Percentiles rank a stretch among this genome's conserved stretches.
These are phyloP conservation scores for Battus philenor DNA, from an alignment of 1,140 invertebrate species.

Conservation along the genomic window DNA sequence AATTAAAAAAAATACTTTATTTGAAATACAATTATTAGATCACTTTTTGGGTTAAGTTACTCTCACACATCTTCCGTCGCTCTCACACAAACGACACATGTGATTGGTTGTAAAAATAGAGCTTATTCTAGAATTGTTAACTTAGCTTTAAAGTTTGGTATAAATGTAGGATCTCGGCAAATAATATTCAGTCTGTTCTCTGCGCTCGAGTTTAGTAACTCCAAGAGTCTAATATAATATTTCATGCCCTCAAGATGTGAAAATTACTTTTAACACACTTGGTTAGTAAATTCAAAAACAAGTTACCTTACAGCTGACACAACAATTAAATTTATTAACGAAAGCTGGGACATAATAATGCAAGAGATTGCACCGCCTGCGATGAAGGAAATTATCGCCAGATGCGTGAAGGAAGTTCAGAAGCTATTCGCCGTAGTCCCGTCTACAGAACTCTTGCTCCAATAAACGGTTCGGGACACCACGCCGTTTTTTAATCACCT, in stretches of 20 bases:
- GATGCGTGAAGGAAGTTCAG: slow-evolving; percentile 52
- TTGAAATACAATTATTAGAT: no score
- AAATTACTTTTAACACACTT: background rate
- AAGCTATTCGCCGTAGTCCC: slow-evolving; percentile 51
- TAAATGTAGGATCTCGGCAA: background rate
- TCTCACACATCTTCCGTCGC: no score
- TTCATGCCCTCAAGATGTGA: background rate
- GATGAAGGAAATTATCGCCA: slow-evolving; percentile 53
- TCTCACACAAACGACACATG: no score
- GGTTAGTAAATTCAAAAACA: slow-evolving; percentile 2
- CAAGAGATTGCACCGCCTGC: slow-evolving; percentile 64
- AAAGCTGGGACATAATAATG: slow-evolving; percentile 69
- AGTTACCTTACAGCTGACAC: slow-evolving; percentile 60
- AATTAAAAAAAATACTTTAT: no score
- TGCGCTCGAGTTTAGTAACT: background rate
- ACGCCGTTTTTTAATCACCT: no score
- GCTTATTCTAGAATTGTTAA: background rate
- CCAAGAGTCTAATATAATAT: background rate
- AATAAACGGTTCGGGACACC: slow-evolving; percentile 39
- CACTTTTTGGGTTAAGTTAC: background rate
- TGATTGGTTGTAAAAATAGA: background rate
- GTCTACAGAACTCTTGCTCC: slow-evolving; percentile 36
- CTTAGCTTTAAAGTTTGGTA: background rate
- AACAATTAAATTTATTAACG: slow-evolving; percentile 60
- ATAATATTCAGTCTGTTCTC: background rate